These are phyloP conservation scores for Eubasilissa regina DNA, from an alignment of 1,140 invertebrate genomes.

Conservation along the genomic window DNA sequence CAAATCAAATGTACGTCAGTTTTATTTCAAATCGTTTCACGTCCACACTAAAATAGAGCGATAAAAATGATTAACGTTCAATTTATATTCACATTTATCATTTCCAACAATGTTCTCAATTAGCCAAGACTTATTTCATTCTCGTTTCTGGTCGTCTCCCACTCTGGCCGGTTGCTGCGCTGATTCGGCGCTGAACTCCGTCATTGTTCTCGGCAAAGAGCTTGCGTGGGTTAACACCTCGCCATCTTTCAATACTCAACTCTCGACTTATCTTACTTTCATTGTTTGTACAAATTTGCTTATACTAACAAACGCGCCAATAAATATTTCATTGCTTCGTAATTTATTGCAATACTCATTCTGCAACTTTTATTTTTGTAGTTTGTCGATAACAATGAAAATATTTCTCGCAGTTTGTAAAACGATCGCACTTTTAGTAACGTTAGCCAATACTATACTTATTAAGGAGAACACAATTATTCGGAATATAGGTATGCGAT, in stretches of 20 bases:
- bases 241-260: neutral
- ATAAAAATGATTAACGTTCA: neutral
- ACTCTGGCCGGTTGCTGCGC: no score
- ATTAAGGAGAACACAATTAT: no score
- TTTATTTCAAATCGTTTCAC: no score
- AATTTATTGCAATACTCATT: no score
- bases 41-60: no score
- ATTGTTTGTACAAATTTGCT: conserved; percentile 13
- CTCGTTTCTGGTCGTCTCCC: neutral
- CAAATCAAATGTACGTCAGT: no score
- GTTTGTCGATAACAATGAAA: no score
- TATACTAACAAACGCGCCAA: neutral
- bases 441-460: no score
- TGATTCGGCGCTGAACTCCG: neutral
- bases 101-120: conserved; percentile 3
- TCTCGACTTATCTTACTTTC: conserved; percentile 1
- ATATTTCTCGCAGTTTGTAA: no score
- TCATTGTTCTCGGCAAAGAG: conserved; percentile 23
- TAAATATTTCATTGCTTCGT: neutral
- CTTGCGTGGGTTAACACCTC: conserved; percentile 2
- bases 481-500: no score
- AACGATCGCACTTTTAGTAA: no score
- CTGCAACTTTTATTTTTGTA: no score
- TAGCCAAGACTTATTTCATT: neutral
- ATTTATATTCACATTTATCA: conserved; percentile 3